Base-by-base conservation (phyloP, 2,113 vertebrate genomes). In the Clarias magur region DNA sequence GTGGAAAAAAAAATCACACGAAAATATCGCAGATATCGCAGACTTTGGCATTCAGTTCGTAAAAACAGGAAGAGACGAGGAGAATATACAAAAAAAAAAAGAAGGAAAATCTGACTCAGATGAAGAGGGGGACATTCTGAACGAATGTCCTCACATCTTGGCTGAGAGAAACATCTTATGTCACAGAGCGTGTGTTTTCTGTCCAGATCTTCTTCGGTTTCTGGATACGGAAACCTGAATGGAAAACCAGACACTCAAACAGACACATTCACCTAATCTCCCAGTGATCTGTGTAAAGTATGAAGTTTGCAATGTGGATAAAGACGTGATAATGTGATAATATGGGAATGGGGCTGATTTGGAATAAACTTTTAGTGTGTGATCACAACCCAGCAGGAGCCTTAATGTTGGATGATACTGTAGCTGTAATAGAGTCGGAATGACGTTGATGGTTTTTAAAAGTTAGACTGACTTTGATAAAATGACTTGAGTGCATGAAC, bases 1-100 rank as follows among this genome's bases (percentile, higher is more conserved):
- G 79, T 38, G 79, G 57, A 81, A 81, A 62, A 60, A 56, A 79
- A 1, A 3, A 78, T 56, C 75, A 56, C 15, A 23, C 57, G 48
- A 5, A 5, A 42, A 42, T 42, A 42, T 23, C 38, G 11, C 2
- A 84, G 54, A 59, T 59, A 72, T 48, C 7, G 48, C 48, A 68
- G 21, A 57, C 27, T 84, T 84, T 57, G 82, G 54, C 19, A 15
- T 70, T 83, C 81, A 53, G 65, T 68, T 54, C 70, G 48, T 53
- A 21, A 68, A 68, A 83, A 68, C n/a, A 57, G 65, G 21, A 84
- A 23, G 27, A 72, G 65, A 70, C 48, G 30, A 13, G 8, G 34
- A 67, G 8, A 86, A 80, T 81, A 25, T 8, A 17, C 48, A 7
- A 38, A 12, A n/a, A n/a, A n/a, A n/a, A n/a, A n/a, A n/a, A n/a